Evolutionary conservation across 1,140 invertebrate genomes (phyloP).

Genomic region (Maconellicoccus hirsutus): DNA sequence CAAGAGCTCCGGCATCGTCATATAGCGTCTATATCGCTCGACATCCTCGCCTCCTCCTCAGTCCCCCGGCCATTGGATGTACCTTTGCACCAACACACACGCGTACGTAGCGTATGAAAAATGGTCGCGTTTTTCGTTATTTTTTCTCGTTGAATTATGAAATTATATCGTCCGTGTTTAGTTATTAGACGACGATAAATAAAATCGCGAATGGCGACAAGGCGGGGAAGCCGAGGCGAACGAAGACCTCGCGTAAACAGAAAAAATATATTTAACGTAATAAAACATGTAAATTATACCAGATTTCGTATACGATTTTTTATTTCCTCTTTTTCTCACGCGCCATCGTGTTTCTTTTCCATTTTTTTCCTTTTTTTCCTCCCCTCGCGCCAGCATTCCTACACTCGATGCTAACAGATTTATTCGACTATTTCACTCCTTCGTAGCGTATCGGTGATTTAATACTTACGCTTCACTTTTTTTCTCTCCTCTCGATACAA

Average conservation of each 20-base stretch:
- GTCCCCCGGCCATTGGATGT: too few relatives aligned
- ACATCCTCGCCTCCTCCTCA: too few relatives aligned
- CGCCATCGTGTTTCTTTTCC: too few relatives aligned
- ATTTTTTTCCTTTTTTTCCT: too few relatives aligned
- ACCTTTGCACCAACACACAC: too few relatives aligned
- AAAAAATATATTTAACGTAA: background rate
- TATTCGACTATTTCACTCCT: background rate
- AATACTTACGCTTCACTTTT: background rate
- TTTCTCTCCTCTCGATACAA: too few relatives aligned
- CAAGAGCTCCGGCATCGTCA: too few relatives aligned
- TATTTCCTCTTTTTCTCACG: too few relatives aligned
- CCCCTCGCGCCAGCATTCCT: background rate
- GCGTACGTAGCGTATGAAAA: too few relatives aligned
- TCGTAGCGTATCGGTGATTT: background rate
- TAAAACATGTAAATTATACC: background rate
- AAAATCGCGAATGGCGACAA: background rate
- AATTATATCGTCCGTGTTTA: background rate
- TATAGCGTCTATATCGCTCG: too few relatives aligned
- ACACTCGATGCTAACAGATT: background rate
- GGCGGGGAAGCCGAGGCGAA: background rate
- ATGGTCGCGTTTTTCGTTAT: too few relatives aligned
- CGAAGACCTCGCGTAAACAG: background rate
- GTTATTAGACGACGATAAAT: conserved; percentile 9
- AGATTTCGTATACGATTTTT: background rate
- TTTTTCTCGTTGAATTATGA: background rate